These are phyloP conservation scores for Myotis myotis DNA, from an alignment of 2,797 vertebrate species.

Conservation along the genomic window DNA sequence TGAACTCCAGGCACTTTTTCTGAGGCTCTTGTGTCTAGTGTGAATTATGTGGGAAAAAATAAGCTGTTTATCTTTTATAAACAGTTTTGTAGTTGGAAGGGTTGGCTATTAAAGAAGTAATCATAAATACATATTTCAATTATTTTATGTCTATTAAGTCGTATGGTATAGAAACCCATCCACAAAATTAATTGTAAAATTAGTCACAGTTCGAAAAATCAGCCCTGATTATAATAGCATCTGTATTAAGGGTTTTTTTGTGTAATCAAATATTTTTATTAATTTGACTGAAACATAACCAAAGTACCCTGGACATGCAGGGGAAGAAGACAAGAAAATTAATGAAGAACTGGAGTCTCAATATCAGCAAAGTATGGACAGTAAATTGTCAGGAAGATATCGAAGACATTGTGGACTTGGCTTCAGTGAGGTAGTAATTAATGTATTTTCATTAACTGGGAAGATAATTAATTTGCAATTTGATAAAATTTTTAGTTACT, in stretches of 20 bases:
- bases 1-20: conserved; percentile 12
- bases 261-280: conserved; percentile 84
- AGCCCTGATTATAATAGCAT: conserved; percentile 62
- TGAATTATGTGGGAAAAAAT: background rate
- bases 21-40: background rate
- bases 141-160: background rate
- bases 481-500: background rate
- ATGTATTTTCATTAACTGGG: background rate
- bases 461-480: background rate
- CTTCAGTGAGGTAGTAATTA: conserved; percentile 91
- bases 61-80: conserved; percentile 30
- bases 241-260: conserved; percentile 73
- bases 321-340: conserved; percentile 94
- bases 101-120: conserved; percentile 15
- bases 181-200: conserved; percentile 43
- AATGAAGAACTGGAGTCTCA: conserved; percentile 94
- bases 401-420: conserved; percentile 95
- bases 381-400: conserved; percentile 93
- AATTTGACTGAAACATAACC: conserved; percentile 86
- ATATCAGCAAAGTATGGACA: conserved; percentile 96
- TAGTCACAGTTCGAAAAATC: conserved; percentile 56
- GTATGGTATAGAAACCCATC: background rate
- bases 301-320: conserved; percentile 87
- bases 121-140: background rate
- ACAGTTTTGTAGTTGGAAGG: background rate